Base-by-base conservation (phyloP, 37 sponge, comb jelly and placozoan genomes). In the Oopsacas minuta region DNA sequence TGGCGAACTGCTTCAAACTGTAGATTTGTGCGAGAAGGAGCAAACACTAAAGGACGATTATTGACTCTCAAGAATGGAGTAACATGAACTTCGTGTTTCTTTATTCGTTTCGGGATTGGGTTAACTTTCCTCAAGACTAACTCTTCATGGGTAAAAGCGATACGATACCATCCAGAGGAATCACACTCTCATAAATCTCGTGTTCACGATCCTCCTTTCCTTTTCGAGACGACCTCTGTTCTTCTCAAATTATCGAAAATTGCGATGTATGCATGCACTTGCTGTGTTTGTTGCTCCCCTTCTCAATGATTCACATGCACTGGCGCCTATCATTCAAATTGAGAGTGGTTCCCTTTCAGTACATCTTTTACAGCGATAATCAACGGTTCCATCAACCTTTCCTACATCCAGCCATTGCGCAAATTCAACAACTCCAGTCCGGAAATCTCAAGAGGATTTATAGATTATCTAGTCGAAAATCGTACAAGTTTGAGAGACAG, bases 41-140 rank as follows among this genome's bases (percentile, higher is more conserved):
- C 75, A 34, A 61, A n/a, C 22, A 61, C 75, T 61, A 61, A 61
- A 61, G 30, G 75, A 61, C 28, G 28, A 61, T 61, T 61, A 25
- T 61, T 61, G 5, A 25, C 75, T 61, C 75, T 61, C 75, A 25
- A 61, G 75, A 61, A 61, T 32, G 75, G 75, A 20, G 75, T 61
- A 61, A 25, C 28, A n/a, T 61, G 75, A 61, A 10, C 75, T 61
- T 61, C 75, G 28, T 61, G 75, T 61, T 61, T 61, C 75, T 61
- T 3, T 61, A 61, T 8, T 61, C 22, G 75, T 61, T 61, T 5
- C 5, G 75, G 32, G 7, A 61, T 61, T 61, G 30, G 75, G 75
- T 61, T 61, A 34, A 61, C 75, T 61, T 61, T 61, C 28, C 3
- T 10, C 75, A 61, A 61, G 22, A 34, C 75, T 34, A 61, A 34